Base-by-base conservation (phyloP, 2,888 invertebrate genomes). In the Sphaeridia pumilis region DNA sequence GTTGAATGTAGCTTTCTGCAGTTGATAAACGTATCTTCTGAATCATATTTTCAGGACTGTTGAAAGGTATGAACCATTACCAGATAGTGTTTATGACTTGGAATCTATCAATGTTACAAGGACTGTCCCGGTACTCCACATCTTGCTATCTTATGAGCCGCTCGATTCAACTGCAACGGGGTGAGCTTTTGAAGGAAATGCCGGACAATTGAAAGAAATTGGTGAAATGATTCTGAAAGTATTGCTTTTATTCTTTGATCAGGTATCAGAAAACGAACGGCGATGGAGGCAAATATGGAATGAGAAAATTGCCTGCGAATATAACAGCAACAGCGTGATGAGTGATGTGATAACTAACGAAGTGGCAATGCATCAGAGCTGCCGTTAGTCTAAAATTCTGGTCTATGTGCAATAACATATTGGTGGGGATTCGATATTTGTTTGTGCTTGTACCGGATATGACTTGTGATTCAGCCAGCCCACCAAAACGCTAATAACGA, bases 51-150 rank as follows among this genome's bases (percentile, higher is more conserved):
- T 5, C 28, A 52, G 52, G 25, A 52, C 46, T 14, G 46, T 27
- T 7, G 52, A 52, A 7, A 46, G 41, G 22, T 52, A 52, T 27
- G 46, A 46, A n/a, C 52, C 52, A 10, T 27, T 46, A 20, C 22
- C 38, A 20, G 52, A 36, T 24, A 20, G 38, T 17, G 5, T 38
- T 5, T n/a, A n/a, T n/a, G 52, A 38, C 7, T 31, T 52, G 21
- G 52, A 52, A n/a, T 27, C 52, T 2, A 46, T 52, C 7, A 25
- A 46, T 20, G 52, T 52, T 2, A 46, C 46, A 4, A 25, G 45
- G n/a, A 46, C 41, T 24, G 28, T 52, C 1, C 52, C 52, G 14
- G 22, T 52, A 10, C 27, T 52, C n/a, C 52, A 52, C 20, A 41
- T 52, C 3, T 44, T 38, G 20, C 17, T 38, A 38, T 38, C 38